Evolutionary conservation across 1,140 invertebrate genomes (phyloP), one percentile per base, ranked within the genome.

Genomic region (Drosophila kurseongensis): DNA sequence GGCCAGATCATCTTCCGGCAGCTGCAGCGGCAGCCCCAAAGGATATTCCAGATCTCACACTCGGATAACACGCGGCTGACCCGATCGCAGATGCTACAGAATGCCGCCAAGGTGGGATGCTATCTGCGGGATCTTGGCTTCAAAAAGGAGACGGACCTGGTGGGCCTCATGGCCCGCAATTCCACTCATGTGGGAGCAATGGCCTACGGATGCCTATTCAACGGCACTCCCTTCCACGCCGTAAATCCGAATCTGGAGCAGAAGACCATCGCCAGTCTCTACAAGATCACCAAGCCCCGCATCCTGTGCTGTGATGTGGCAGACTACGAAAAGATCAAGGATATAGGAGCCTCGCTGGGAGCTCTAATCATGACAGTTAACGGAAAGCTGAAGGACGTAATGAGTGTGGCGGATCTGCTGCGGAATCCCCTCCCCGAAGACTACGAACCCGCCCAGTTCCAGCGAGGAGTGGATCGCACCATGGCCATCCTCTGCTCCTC

Each of bases 401-500:
- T 42, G 6, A 74, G 57, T 48, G 75, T 91, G 2, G 48, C 57
- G 9, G 78, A 91, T 27, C 10, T 92, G 1, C 57, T 92, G 0
- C 60, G 90, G 47, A 54, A 50, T 10, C 42, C 78, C 14, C 44
- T 83, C 0, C 48, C 32, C 2, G 85, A 89, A 14, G 59, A 76
- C 13, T 85, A 79, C 12, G 52, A 80, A 44, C 89, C 79, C 0
- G 29, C 52, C 1, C 54, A 60, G 45, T 82, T 91, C 2, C 44
- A 80, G 8, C 35, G 69, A 0, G 90, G 86, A 10, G 78, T 75
- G 1, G 89, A 91, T 54, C 79, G 90, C 42, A 90, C 78, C 8
- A 81, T 90, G 41, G 78, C 91, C 4, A 92, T 94, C 45, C 71
- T 94, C 1, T 93, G 90, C 61, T 94, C 96, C 0, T 96, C 95